These are phyloP conservation scores for Chirona hameri DNA, from an alignment of 2,888 invertebrate species.

Conservation along the genomic window DNA sequence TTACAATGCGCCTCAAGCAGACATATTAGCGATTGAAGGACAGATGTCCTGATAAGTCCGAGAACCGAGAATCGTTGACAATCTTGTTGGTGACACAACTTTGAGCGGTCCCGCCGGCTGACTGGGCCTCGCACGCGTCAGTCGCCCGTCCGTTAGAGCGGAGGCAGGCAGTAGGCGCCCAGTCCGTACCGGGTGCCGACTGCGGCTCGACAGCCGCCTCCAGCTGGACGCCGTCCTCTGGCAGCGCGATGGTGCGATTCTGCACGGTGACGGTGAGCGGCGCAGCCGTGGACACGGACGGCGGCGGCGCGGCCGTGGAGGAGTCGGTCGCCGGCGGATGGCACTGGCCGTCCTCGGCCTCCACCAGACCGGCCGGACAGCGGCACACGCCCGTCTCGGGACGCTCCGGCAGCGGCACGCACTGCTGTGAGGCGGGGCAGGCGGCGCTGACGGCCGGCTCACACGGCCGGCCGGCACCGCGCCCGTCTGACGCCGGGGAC, in stretches of 20 bases:
- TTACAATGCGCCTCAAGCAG: no score
- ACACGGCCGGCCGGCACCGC: neutral
- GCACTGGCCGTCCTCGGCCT: neutral
- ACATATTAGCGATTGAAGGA: no score
- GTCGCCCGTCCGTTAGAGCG: no score
- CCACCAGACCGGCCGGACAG: neutral
- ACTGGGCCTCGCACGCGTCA: no score
- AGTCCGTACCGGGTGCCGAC: neutral
- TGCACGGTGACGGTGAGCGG: neutral
- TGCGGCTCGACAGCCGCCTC: neutral
- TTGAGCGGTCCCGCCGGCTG: no score
- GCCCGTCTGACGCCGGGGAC: neutral
- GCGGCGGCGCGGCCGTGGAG: neutral
- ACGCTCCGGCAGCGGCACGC: neutral
- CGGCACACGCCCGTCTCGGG: neutral
- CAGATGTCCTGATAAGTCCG: no score
- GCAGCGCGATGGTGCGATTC: conserved; percentile 1
- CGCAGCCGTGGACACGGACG: neutral
- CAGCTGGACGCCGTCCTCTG: neutral
- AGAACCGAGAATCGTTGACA: no score
- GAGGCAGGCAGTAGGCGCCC: no score
- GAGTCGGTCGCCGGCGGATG: neutral
- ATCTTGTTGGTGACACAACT: no score
- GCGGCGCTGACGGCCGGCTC: neutral
- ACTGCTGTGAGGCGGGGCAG: neutral